Conservation (phyloP, 2,888 invertebrate species). For the Epistrophe eligans region DNA sequence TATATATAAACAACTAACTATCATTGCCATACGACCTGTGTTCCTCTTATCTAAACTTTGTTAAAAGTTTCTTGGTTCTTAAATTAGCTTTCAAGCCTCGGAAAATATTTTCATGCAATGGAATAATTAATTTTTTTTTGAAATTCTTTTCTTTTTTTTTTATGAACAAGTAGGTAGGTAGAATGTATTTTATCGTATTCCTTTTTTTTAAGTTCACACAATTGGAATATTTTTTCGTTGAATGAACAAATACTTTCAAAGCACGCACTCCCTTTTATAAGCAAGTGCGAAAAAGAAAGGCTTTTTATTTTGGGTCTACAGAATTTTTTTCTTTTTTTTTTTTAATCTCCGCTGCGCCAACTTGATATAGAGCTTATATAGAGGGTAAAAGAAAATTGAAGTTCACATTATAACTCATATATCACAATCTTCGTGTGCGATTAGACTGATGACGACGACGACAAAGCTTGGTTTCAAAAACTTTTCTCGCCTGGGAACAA, state of each 20-base stretch:
- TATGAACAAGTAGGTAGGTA: too few species aligned
- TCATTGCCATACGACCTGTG: background rate
- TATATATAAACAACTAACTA: conserved; percentile 17
- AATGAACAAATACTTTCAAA: conserved; percentile 1
- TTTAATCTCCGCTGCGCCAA: background rate
- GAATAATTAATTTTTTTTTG: conserved; percentile 51
- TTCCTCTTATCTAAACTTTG: background rate
- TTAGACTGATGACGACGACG: conserved; percentile 19
- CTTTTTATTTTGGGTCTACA: background rate
- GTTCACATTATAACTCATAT: conserved; percentile 63
- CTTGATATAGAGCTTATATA: conserved; percentile 16
- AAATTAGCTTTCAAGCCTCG: conserved; percentile 30
- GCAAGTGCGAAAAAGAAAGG: background rate
- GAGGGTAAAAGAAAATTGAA: conserved; percentile 20
- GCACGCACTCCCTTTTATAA: background rate
- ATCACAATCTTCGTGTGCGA: conserved; percentile 62
- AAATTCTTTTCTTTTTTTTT: conserved; percentile 6
- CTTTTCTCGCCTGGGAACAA: background rate
- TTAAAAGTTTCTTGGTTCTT: conserved; percentile 5
- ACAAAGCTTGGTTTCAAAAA: conserved; percentile 22
- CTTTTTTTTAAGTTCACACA: conserved; percentile 8
- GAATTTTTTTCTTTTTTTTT: background rate
- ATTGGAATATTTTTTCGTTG: conserved; percentile 36
- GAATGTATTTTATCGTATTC: conserved; percentile 14
- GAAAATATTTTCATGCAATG: conserved; percentile 40